phyloP scores from a whole-genome alignment of 2,113 vertebrate genomes.

The Platysternon megacephalum region DNA sequence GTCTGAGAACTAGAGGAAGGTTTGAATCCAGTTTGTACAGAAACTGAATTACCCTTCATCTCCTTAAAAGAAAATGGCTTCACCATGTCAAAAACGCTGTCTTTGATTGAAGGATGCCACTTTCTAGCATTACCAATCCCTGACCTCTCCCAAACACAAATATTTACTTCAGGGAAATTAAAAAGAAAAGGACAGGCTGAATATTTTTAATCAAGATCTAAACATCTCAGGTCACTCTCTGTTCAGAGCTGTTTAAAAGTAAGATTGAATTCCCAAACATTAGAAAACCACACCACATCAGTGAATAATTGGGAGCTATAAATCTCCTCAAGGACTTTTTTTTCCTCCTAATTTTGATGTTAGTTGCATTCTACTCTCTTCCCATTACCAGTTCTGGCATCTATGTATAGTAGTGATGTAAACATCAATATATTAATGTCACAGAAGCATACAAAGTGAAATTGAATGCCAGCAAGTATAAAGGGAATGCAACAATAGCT shows the following conservation, averaged over 20 bases:
- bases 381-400: slow-evolving; percentile 19
- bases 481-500: slow-evolving; percentile 23
- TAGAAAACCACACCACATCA: background rate
- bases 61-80: background rate
- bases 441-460: slow-evolving; percentile 56
- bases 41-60: background rate
- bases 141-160: background rate
- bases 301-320: slow-evolving; percentile 15
- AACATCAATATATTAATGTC: slow-evolving; percentile 69
- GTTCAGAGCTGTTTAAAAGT: background rate
- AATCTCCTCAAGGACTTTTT: slow-evolving; percentile 29
- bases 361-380: slow-evolving; percentile 38
- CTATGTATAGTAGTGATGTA: slow-evolving; percentile 33
- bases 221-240: background rate
- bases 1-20: background rate
- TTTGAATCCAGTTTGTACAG: background rate
- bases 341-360: slow-evolving; percentile 37
- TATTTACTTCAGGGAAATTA: background rate
- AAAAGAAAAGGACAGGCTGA: background rate
- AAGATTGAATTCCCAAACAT: background rate
- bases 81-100: background rate
- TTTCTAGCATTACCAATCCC: background rate
- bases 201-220: background rate
- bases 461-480: slow-evolving; percentile 56
- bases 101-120: background rate